phyloP scores from a whole-genome alignment of 2,797 vertebrate species.

The Bradypodion pumilum region DNA sequence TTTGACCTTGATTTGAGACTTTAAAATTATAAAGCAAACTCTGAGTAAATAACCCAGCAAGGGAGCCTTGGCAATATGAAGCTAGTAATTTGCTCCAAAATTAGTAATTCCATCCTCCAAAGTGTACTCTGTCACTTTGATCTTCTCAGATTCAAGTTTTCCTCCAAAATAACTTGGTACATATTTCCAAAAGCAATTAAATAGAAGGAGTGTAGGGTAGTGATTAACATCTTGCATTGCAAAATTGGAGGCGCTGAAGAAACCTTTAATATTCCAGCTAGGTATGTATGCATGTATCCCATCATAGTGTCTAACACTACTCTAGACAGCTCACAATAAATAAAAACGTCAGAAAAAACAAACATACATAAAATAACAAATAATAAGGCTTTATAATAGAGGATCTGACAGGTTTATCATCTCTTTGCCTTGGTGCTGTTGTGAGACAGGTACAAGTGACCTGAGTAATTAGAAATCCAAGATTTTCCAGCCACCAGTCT shows the following conservation, averaged over 20 bases:
- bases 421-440: neutral
- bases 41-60: slow-evolving; percentile 4
- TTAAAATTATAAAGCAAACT: neutral
- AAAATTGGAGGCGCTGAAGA: neutral
- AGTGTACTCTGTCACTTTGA: neutral
- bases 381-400: too few relatives aligned
- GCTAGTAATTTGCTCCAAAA: neutral
- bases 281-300: too few relatives aligned
- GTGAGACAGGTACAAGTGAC: neutral
- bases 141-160: neutral
- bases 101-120: neutral
- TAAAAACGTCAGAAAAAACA: too few relatives aligned
- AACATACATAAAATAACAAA: too few relatives aligned
- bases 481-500: neutral
- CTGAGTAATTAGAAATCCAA: neutral
- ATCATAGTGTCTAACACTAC: too few relatives aligned
- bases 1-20: neutral
- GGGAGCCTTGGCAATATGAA: neutral
- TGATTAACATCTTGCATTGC: neutral
- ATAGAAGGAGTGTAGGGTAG: neutral
- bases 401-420: neutral
- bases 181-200: neutral
- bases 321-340: too few relatives aligned
- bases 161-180: neutral
- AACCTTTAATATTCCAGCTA: neutral